Evolutionary conservation across 2,113 vertebrate genomes (phyloP), one percentile per base, ranked within the genome.

Genomic region (Fulmarus glacialis): DNA sequence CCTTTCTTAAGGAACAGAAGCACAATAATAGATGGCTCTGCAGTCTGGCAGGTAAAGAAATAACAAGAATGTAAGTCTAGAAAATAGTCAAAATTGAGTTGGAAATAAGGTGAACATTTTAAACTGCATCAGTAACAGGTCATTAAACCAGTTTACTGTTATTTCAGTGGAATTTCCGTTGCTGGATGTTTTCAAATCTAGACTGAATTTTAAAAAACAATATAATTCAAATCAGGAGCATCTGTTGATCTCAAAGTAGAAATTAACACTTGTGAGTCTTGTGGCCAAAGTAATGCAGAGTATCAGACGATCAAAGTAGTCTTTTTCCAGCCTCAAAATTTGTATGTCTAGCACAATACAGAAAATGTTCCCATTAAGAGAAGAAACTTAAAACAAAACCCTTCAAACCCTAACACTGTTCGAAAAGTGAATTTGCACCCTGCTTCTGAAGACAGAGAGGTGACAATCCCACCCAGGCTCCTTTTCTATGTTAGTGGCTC

Each of bases 401-500:
- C 60, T 95, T 93, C 22, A 95, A 89, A 91, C 48, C 20, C 74
- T 91, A 71, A 66, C 50, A 43, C 52, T 83, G 52, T 89, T 92
- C 14, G 9, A 97, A 97, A 97, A 93, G 60, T 86, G 95, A 92
- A 92, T 97, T 94, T 96, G 59, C 72, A 94, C 72, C 55, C 92
- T 58, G 78, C 36, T 81, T 93, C 66, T 88, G 68, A 72, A 93
- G 87, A 80, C 24, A 80, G 63, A 64, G 64, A 66, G 34, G 23
- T 83, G 47, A 55, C 85, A 70, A 34, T 68, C 19, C 18, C n/a
- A 73, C 42, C 30, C 77, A 91, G 15, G 4, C 14, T 87, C 52
- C 26, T 89, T 89, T 81, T 84, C 71, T 90, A 34, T 84, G 26
- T 82, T 78, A 74, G 72, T 29, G 64, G 19, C 40, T 87, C 72